Evolutionary conservation across 2,888 invertebrate species (phyloP).

Genomic region (Euzophera pinguis): DNA sequence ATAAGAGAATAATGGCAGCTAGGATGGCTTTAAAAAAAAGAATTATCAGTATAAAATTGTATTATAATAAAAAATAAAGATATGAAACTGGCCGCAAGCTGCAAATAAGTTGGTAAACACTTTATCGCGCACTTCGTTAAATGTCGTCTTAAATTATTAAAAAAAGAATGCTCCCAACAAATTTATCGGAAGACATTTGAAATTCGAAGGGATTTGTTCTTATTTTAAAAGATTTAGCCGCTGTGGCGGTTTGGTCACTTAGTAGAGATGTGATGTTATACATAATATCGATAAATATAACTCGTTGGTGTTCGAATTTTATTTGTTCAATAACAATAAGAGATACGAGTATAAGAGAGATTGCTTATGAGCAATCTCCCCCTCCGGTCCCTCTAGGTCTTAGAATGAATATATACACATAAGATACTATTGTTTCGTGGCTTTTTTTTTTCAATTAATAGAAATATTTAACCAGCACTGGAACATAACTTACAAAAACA

Average conservation of each 20-base stretch:
- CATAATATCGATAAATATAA: too few relatives aligned
- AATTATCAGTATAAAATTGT: conserved; percentile 14
- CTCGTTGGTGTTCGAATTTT: too few relatives aligned
- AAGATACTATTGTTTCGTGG: too few relatives aligned
- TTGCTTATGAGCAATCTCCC: too few relatives aligned
- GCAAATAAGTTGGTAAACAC: conserved; percentile 64
- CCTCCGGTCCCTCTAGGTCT: too few relatives aligned
- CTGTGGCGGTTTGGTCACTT: conserved; percentile 35
- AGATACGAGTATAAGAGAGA: too few relatives aligned
- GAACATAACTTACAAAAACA: background rate
- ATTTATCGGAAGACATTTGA: conserved; percentile 52
- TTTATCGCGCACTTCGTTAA: conserved; percentile 51
- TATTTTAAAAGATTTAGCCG: conserved; percentile 42
- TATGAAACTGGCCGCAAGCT: conserved; percentile 32
- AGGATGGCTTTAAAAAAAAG: conserved; percentile 13
- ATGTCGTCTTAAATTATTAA: conserved; percentile 56
- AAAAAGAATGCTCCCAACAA: conserved; percentile 47
- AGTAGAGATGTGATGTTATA: too few relatives aligned
- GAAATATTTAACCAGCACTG: too few relatives aligned
- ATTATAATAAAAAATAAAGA: conserved; percentile 19
- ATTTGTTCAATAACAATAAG: too few relatives aligned
- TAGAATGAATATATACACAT: too few relatives aligned
- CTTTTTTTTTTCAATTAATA: too few relatives aligned
- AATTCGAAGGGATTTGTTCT: conserved; percentile 43
- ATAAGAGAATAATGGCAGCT: too few relatives aligned